Base-by-base conservation (phyloP, 2,797 vertebrate genomes). In the Epinephelus coioides region DNA sequence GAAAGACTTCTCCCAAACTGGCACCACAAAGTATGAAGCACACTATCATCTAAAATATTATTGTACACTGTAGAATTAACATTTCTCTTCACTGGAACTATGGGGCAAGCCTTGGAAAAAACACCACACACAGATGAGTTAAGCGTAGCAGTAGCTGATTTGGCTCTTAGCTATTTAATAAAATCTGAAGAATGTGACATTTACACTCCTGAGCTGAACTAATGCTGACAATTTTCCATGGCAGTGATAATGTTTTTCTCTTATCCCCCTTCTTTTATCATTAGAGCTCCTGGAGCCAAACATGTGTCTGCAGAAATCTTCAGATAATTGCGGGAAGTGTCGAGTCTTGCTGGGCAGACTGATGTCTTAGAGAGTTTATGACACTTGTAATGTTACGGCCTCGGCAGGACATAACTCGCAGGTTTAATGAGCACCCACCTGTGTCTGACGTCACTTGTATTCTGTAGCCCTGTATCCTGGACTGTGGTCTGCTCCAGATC, bases 391-490 rank as follows among this genome's bases (percentile, higher is more conserved):
- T 70, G 79, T 86, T 80, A 17, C 1, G 25, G 46, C 47, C 69
- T 49, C 19, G 11, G 75, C 85, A 81, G 78, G 84, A 87, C 68
- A 40, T 64, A 49, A 88, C 86, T 71, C 15, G 67, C 75, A 12
- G 70, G 21, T 73, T 76, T 69, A 65, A 80, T 4, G 55, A 67
- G 63, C 83, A 95, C 96, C 94, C 94, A 99, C 98, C 98, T 91
- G 95, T 92, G 78, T 96, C 95, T 83, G 97, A 96, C 69, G 94
- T 96, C 83, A 99, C 94, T 74, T 96, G 97, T 91, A 99, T 95
- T 91, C 94, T 96, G 94, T 97, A 99, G 91, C 98, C 98, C 78
- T 96, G 92, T 90, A 98, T 97, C 84, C 90, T 92, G 81, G 96
- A 94, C 81, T 46, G 83, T 23, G 98, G 96, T 51, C 93, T 93